Evolutionary conservation across 2,797 vertebrate genomes (phyloP), one percentile per base, ranked within the genome.

Genomic region (Dipus sagitta): DNA sequence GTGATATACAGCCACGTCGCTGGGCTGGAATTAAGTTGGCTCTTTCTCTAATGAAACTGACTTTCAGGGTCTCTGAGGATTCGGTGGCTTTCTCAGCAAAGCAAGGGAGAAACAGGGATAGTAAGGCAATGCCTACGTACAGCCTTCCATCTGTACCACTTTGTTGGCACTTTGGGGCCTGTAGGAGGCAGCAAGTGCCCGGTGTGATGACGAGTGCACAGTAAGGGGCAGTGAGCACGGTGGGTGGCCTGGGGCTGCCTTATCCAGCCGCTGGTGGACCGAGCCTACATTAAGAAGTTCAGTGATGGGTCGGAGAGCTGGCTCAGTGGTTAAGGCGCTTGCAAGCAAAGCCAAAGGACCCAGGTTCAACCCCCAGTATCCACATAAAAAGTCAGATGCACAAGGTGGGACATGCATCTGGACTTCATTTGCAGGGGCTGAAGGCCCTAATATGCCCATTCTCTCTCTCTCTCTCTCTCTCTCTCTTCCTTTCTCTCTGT

Each of bases 11-110:
- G 84, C 85, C 85, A 94, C 64, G n/a, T 84, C 72, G 30, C 54
- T 0, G 38, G 90, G 70, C 96, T 97, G 90, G 84, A 92, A 95
- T 94, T 92, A 95, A 91, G 83, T 38, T 65, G 77, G 62, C 81
- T 95, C 77, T 96, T 96, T 97, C 79, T 93, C 78, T 94, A 74
- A 94, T 91, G 96, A 94, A 95, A 95, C 77, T 88, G 92, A 94
- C 93, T 52, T 72, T 65, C 28, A 86, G 68, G 32, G 32, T 54
- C 95, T 60, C 81, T n/a, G 92, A 5, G 77, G 81, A 72, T 62
- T 67, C 52, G 1, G 3, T 0, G 38, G 62, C 86, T 38, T 58
- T 17, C 83, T 92, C 76, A 0, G 74, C 79, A 93, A 92, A 42
- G 80, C 34, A 0, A 1, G 10, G 10, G 77, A 23, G 6, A 30